Conservation (phyloP, 2,888 invertebrate species). For the Calameuta pallipes region DNA sequence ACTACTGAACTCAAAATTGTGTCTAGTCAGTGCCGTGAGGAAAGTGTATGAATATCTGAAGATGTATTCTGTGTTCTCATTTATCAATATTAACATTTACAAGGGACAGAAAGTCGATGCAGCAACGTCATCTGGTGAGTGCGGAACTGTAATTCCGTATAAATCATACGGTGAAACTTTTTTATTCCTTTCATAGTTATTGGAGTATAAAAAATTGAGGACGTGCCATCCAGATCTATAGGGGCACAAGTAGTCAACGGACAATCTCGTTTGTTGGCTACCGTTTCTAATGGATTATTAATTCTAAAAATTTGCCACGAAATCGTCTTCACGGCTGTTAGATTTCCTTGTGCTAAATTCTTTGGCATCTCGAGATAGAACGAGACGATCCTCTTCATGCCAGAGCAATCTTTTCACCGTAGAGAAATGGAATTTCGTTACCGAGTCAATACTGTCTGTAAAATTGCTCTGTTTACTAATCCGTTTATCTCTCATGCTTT, state of each 20-base stretch:
- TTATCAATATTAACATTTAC: constrained; percentile 5
- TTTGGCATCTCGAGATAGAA: not conserved
- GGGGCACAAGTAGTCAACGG: not conserved
- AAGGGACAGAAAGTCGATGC: not conserved
- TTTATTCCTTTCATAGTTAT: not conserved
- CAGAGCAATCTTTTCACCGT: not conserved
- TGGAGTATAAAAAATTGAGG: not conserved
- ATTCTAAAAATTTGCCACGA: not conserved
- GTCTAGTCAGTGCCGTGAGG: not conserved
- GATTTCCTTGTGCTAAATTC: constrained; percentile 53
- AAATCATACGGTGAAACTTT: not conserved
- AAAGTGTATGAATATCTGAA: not conserved
- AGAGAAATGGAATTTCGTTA: not conserved
- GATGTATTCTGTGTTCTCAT: constrained; percentile 1
- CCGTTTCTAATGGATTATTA: not conserved
- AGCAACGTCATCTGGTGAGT: constrained; percentile 8
- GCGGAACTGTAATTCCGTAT: not conserved
- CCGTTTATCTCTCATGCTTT: not conserved
- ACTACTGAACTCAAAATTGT: not conserved
- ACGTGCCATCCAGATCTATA: not conserved
- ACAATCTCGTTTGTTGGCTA: not conserved
- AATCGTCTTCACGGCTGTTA: constrained; percentile 47
- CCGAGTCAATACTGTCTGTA: not conserved
- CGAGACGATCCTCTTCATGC: not conserved
- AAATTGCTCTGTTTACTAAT: not conserved